phyloP scores from a whole-genome alignment of 2,797 vertebrate species.

The Crenuchus spilurus region DNA sequence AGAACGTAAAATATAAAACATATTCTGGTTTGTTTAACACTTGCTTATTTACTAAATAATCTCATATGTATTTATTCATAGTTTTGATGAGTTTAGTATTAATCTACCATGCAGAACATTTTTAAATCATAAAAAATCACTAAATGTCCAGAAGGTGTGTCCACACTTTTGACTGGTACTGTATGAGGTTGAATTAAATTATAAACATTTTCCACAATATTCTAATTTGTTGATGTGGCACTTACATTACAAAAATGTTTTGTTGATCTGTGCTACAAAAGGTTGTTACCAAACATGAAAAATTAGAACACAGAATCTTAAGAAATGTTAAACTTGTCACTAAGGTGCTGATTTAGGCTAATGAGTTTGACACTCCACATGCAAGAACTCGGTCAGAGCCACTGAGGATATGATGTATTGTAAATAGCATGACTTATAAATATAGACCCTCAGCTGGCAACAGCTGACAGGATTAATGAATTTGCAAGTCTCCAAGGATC shows the following conservation, averaged over 20 bases:
- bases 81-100: too few relatives aligned
- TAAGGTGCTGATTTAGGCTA: conserved; percentile 29
- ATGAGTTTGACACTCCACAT: background rate
- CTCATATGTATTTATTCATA: too few relatives aligned
- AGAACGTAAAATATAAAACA: too few relatives aligned
- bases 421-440: conserved; percentile 17
- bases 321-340: conserved; percentile 10
- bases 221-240: too few relatives aligned
- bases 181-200: too few relatives aligned
- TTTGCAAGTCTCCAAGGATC: background rate
- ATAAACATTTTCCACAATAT: too few relatives aligned
- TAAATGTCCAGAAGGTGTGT: too few relatives aligned
- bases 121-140: too few relatives aligned
- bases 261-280: conserved; percentile 13
- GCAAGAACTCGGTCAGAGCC: background rate
- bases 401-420: background rate
- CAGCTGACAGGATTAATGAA: conserved; percentile 27
- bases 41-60: too few relatives aligned
- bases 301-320: background rate
- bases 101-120: too few relatives aligned
- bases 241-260: background rate
- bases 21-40: too few relatives aligned
- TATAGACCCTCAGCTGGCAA: conserved; percentile 12
- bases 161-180: too few relatives aligned
- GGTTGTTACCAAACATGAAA: background rate